A percentile compares a stretch with the other conserved stretches of the same genome.
Conservation (phyloP, 2,113 vertebrate genomes). For the Brachyhypopomus gauderio region DNA sequence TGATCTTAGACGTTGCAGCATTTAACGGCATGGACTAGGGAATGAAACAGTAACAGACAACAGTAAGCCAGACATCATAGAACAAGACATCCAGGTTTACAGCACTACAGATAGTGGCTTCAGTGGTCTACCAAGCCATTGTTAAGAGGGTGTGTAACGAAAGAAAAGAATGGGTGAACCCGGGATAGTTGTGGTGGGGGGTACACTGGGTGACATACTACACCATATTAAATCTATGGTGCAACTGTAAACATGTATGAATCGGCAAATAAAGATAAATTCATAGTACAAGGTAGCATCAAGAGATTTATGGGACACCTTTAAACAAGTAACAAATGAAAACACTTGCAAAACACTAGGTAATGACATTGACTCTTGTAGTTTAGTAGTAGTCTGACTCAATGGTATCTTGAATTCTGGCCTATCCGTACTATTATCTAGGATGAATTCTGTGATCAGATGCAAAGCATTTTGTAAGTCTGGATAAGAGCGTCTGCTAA, state of each 20-base stretch:
- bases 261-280: conserved; percentile 7
- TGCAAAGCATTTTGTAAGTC: no score
- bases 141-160: conserved; percentile 45
- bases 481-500: no score
- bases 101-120: conserved; percentile 39
- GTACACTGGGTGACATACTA: background rate
- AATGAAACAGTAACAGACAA: conserved; percentile 14
- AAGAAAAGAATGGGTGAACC: conserved; percentile 6
- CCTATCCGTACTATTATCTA: no score
- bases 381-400: no score
- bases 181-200: background rate
- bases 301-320: conserved; percentile 27
- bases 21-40: conserved; percentile 30
- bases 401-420: no score
- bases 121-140: conserved; percentile 13
- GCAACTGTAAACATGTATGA: conserved; percentile 2
- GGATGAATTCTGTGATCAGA: no score
- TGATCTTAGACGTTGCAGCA: conserved; percentile 19
- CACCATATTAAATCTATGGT: conserved; percentile 36
- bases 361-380: no score
- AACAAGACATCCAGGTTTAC: conserved; percentile 13
- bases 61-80: background rate
- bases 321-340: conserved; percentile 22
- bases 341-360: no score
- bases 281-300: background rate